These are phyloP conservation scores for Drosophila mimica DNA, from an alignment of 2,888 invertebrate species.

Conservation along the genomic window DNA sequence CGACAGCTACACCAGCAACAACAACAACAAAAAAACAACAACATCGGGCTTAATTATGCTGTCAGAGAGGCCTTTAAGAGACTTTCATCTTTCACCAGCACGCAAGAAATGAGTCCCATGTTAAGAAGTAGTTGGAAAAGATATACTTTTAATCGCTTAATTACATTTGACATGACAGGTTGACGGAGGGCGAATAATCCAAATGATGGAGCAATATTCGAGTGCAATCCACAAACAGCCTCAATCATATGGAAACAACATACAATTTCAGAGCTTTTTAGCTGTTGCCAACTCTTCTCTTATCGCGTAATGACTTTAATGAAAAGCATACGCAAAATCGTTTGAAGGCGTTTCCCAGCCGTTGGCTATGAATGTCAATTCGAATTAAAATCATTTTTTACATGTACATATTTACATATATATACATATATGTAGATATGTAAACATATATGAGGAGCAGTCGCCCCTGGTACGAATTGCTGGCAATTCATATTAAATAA, in stretches of 20 bases:
- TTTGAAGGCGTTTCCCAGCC: slow-evolving; percentile 36
- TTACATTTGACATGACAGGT: slow-evolving; percentile 78
- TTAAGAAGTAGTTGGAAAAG: slow-evolving; percentile 51
- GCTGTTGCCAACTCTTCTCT: slow-evolving; percentile 16
- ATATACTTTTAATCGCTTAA: slow-evolving; percentile 76
- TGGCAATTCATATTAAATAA: slow-evolving; percentile 57
- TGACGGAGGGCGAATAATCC: slow-evolving; percentile 65
- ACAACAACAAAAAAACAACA: slow-evolving; percentile 30
- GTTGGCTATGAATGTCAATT: slow-evolving; percentile 49
- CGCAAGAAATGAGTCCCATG: slow-evolving; percentile 23
- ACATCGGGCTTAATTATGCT: slow-evolving; percentile 73
- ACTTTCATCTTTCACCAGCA: slow-evolving; percentile 76
- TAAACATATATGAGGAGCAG: background rate
- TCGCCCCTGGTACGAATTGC: slow-evolving; percentile 2
- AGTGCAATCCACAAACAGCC: slow-evolving; percentile 51
- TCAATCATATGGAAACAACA: slow-evolving; percentile 18
- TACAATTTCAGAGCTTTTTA: background rate
- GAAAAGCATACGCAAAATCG: slow-evolving; percentile 18
- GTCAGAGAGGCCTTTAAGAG: slow-evolving; percentile 72
- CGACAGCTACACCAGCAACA: slow-evolving; percentile 44
- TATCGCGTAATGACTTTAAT: slow-evolving; percentile 29
- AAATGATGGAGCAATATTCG: slow-evolving; percentile 52
- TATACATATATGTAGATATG: background rate
- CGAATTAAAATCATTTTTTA: slow-evolving; percentile 61
- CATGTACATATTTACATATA: background rate